Percentiles rank a stretch among this genome's conserved stretches.
Conservation (phyloP, 2,113 vertebrate species). For the Dolichallabes microphthalmus region DNA sequence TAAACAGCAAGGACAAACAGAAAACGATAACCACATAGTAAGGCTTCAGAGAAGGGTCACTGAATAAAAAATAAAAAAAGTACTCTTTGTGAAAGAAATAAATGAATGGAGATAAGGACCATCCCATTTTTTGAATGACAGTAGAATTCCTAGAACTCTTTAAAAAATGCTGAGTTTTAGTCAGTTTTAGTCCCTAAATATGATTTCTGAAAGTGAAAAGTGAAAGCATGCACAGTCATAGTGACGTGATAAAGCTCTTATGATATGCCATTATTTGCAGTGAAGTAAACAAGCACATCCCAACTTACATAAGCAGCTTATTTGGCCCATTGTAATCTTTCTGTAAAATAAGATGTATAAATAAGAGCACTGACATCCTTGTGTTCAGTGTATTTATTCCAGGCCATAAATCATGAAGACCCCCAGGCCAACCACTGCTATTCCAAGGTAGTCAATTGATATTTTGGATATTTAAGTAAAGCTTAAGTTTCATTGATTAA, state of each 20-base stretch:
- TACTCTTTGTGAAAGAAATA: conserved; percentile 13
- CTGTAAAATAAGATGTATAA: conserved; percentile 18
- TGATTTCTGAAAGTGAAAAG: conserved; percentile 6
- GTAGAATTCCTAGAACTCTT: neutral
- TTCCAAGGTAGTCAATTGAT: neutral
- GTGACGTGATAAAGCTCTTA: conserved; percentile 38
- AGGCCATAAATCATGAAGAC: neutral
- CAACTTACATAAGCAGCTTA: conserved; percentile 61
- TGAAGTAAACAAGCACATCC: conserved; percentile 12
- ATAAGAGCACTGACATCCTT: conserved; percentile 41
- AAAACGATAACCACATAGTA: neutral
- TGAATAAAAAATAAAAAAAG: neutral
- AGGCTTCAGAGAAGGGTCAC: neutral
- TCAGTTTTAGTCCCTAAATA: conserved; percentile 2
- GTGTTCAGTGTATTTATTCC: neutral
- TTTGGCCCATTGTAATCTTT: conserved; percentile 26
- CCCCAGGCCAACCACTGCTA: neutral
- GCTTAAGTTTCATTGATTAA: neutral
- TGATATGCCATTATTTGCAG: conserved; percentile 56
- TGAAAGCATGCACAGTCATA: conserved; percentile 41
- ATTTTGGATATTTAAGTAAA: neutral
- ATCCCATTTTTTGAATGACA: neutral
- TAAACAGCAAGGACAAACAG: neutral
- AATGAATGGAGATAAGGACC: neutral
- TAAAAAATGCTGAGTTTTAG: neutral